A percentile compares a stretch with the other conserved stretches of the same genome.
phyloP scores from a whole-genome alignment of 1,140 invertebrate species.

The Gonatopus flavifemur region DNA sequence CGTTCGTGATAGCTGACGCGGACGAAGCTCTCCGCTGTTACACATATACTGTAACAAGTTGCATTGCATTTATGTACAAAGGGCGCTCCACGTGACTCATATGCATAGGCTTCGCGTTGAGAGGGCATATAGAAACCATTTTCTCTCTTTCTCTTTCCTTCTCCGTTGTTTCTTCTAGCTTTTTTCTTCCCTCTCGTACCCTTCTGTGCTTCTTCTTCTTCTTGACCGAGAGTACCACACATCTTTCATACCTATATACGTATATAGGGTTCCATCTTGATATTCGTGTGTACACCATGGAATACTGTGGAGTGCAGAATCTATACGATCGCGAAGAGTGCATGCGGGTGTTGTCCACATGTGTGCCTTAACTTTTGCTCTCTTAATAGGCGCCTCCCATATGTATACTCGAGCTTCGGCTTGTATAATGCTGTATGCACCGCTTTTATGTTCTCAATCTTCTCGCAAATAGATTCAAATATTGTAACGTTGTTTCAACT shows the following conservation, averaged over 20 bases:
- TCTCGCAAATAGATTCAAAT: no score
- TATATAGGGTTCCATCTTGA: conserved; percentile 14
- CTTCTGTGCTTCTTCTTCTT: not conserved
- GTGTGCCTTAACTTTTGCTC: conserved; percentile 48
- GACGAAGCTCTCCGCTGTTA: conserved; percentile 17
- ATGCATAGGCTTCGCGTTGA: conserved; percentile 39
- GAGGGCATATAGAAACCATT: no score
- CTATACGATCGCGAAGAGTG: conserved; percentile 28
- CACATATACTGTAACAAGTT: conserved; percentile 37
- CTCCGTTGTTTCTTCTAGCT: not conserved
- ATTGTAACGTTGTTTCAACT: no score
- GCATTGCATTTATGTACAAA: conserved; percentile 45
- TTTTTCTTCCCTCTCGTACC: conserved; percentile 1
- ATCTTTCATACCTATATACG: no score
- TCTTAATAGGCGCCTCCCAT: conserved; percentile 18
- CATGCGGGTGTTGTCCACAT: conserved; percentile 54
- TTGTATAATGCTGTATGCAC: no score
- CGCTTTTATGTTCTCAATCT: no score
- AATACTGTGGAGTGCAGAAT: conserved; percentile 18
- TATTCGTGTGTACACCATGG: conserved; percentile 16
- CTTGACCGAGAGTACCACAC: conserved; percentile 6
- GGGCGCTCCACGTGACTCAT: conserved; percentile 48
- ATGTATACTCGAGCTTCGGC: conserved; percentile 2
- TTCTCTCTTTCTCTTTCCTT: conserved; percentile 10
- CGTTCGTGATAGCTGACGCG: no score